Evolutionary conservation across 2,113 vertebrate genomes (phyloP), one percentile per base, ranked within the genome.

Genomic region (Eulemur rufifrons): DNA sequence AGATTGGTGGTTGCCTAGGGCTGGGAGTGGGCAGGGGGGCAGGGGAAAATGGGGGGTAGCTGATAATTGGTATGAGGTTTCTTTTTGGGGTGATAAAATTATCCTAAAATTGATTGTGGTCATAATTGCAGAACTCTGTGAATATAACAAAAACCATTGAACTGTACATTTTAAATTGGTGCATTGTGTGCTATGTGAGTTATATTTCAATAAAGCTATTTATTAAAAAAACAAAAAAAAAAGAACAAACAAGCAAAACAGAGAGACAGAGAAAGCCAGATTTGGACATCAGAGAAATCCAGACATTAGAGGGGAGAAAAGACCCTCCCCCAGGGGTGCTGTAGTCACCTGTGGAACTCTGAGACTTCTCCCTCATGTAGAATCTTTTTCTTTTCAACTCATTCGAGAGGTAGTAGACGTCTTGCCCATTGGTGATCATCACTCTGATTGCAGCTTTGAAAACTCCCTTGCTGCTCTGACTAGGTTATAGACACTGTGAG

Each of bases 381-480:
- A 93, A 37, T 52, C 94, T 63, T 23, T 89, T 90, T 64, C 32
- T 86, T 84, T 84, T 82, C 61, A 45, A 1, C 78, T 80, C 80
- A 74, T 42, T 12, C 18, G 82, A 52, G 61, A 68, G 64, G 20
- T 0, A n/a, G 39, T 54, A 59, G 0, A 17, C 95, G 89, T 63
- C 74, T 89, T 10, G 1, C 52, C 69, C 78, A 3, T 20, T 84
- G 66, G n/a, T 0, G 29, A 95, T 23, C 3, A 77, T 34, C 86
- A 14, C 23, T 93, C 64, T 86, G 37, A 45, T 0, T 0, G 80
- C 8, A 77, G 7, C 81, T 96, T 96, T 86, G 50, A 96, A 96
- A 97, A 39, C 4, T 90, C 27, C 34, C 52, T 52, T 17, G 18
- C 68, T 92, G 50, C 8, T 82, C 42, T 45, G 61, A 90, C 34